Evolutionary conservation across 2,888 invertebrate genomes (phyloP), one percentile per base, ranked within the genome.

Genomic region (Atethmia centrago): DNA sequence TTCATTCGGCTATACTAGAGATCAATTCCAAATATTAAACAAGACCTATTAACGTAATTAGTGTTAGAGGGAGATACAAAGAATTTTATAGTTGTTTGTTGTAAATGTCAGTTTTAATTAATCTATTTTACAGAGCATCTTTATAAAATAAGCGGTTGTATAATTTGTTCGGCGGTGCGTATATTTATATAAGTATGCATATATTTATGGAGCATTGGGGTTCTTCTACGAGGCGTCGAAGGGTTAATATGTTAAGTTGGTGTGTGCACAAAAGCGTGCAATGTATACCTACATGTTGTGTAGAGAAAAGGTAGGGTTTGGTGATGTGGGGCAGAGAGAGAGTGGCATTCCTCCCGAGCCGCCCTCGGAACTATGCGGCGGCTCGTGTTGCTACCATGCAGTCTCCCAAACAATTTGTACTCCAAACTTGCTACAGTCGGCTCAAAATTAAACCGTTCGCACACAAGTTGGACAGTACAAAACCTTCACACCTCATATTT

Each of bases 31-130:
- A 91, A 89, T 87, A 89, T 89, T 89, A 90, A 93, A 92, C 94
- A 92, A 91, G 93, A 95, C 93, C 93, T 94, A 94, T 93, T 92
- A 93, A 93, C 89, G 91, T 93, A 92, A 93, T 92, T 94, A 95
- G 93, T 91, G 89, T 94, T 95, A 95, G 93, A 92, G 88, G 88
- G 90, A 92, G 91, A 93, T 92, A 93, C 93, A 94, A 95, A 94
- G 94, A 94, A 95, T 95, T 96, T 95, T 96, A 95, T 96, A 96
- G 95, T 94, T 95, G 95, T 95, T 96, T 95, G 96, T 95, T 96
- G 95, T 96, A 95, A 95, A 95, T 95, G 95, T 96, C 95, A 93
- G 95, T 95, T 95, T 95, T 95, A 95, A 95, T 82, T 95, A 95
- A 95, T 94, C 94, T 95, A 95, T 96, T 96, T 95, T 95, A 96